Conservation (phyloP, 2,888 invertebrate genomes). For the Galerucella nymphaeae region DNA sequence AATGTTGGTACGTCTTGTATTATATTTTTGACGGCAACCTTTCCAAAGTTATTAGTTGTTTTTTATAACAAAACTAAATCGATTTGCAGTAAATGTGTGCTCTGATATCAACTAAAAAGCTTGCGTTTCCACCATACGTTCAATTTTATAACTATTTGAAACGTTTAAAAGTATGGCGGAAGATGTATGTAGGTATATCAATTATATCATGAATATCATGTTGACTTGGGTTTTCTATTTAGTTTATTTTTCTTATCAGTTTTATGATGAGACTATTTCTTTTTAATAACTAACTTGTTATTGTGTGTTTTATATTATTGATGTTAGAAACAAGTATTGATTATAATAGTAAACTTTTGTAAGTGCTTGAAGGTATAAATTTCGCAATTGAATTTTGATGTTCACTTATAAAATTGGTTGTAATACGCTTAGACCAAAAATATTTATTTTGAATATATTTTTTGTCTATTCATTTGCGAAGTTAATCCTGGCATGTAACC, state of each 20-base stretch:
- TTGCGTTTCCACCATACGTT: background rate
- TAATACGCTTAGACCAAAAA: no score
- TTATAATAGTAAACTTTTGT: slow-evolving; percentile 18
- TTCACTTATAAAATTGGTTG: no score
- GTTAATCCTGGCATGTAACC: background rate
- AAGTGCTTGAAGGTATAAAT: slow-evolving; percentile 8
- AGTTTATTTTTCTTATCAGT: slow-evolving; percentile 37
- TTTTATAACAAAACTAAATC: background rate
- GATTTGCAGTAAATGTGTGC: background rate
- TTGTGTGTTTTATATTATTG: slow-evolving; percentile 30
- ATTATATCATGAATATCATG: slow-evolving; percentile 21
- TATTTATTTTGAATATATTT: background rate
- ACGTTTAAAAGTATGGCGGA: background rate
- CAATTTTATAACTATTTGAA: background rate
- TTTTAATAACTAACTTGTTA: slow-evolving; percentile 21
- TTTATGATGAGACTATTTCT: slow-evolving; percentile 37
- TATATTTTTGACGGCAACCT: no score
- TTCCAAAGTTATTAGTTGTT: no score
- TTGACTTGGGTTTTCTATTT: slow-evolving; percentile 22
- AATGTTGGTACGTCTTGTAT: no score
- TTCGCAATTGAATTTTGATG: slow-evolving; percentile 9
- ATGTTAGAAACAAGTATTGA: slow-evolving; percentile 35
- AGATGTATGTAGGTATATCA: no score
- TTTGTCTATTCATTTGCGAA: slow-evolving; percentile 2
- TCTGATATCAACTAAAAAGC: slow-evolving; percentile 2